phyloP scores from a whole-genome alignment of 1,140 invertebrate genomes.

The Subanguina moxae region DNA sequence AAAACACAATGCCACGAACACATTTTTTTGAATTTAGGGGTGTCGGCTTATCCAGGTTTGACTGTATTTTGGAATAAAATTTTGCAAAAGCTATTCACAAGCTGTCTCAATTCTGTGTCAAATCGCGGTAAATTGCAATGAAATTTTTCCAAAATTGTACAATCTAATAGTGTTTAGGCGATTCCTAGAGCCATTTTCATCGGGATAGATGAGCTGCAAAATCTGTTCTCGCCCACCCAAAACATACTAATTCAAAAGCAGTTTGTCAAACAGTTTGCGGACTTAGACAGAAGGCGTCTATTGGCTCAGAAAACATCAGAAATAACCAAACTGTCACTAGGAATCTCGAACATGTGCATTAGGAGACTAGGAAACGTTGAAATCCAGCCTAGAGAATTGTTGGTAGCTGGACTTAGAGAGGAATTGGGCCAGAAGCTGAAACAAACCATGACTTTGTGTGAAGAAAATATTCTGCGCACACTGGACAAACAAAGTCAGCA shows the following conservation, averaged over 20 bases:
- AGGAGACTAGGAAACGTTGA: constrained; percentile 34
- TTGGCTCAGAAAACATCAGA: constrained; percentile 42
- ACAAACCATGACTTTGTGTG: not conserved
- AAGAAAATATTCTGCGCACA: constrained; percentile 24
- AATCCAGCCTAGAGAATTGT: constrained; percentile 29
- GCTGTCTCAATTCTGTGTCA: no score
- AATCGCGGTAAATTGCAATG: no score
- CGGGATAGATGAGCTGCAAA: constrained; percentile 42
- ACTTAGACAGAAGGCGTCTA: constrained; percentile 29
- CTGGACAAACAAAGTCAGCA: constrained; percentile 18
- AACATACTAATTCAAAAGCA: constrained; percentile 34
- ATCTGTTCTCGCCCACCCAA: constrained; percentile 27
- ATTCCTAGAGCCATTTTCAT: constrained; percentile 43
- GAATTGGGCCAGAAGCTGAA: constrained; percentile 30
- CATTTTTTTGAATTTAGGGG: no score
- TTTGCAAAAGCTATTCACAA: no score
- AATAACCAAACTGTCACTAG: constrained; percentile 46
- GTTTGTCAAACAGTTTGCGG: constrained; percentile 33
- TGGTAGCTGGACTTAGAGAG: constrained; percentile 42
- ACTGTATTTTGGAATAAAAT: no score
- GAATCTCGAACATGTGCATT: constrained; percentile 46
- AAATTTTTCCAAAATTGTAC: not conserved
- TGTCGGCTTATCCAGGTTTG: no score
- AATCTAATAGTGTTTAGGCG: constrained; percentile 37
- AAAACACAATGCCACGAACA: no score